Conservation (phyloP, 2,797 vertebrate species). For the Sparus aurata region DNA sequence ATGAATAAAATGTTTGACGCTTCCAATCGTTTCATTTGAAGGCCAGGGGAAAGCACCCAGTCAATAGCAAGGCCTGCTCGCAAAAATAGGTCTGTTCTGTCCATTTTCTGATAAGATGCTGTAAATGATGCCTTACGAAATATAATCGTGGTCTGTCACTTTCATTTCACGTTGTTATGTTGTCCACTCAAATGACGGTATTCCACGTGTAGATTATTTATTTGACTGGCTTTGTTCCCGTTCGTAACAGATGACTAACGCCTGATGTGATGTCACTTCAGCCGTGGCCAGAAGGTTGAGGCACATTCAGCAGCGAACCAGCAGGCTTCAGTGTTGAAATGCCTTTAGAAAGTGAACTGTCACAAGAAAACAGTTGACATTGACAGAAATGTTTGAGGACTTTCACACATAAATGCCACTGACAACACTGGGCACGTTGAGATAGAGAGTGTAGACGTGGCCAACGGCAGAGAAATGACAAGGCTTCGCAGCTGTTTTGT, state of each 20-base stretch:
- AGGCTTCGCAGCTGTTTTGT: constrained; percentile 16
- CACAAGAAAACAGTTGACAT: not conserved
- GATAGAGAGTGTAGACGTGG: constrained; percentile 11
- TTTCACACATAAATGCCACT: not conserved
- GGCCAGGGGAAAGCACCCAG: not conserved
- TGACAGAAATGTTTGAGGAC: constrained; percentile 12
- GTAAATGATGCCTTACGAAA: constrained; percentile 17
- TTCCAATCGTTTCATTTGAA: not conserved
- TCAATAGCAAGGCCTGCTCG: not conserved
- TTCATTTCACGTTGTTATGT: not conserved
- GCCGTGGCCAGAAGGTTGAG: not conserved
- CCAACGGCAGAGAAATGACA: not conserved
- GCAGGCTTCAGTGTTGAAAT: constrained; percentile 1
- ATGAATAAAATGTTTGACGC: not conserved
- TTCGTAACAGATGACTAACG: constrained; percentile 11
- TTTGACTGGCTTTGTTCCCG: not conserved
- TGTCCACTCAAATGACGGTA: not conserved
- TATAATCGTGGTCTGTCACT: not conserved
- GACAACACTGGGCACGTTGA: constrained; percentile 2
- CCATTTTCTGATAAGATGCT: constrained; percentile 1
- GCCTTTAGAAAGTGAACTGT: constrained; percentile 20
- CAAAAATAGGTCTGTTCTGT: not conserved
- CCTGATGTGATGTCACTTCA: not conserved
- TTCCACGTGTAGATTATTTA: not conserved
- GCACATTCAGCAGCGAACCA: not conserved